phyloP scores from a whole-genome alignment of 2,797 vertebrate species.

The Synanceia verrucosa region DNA sequence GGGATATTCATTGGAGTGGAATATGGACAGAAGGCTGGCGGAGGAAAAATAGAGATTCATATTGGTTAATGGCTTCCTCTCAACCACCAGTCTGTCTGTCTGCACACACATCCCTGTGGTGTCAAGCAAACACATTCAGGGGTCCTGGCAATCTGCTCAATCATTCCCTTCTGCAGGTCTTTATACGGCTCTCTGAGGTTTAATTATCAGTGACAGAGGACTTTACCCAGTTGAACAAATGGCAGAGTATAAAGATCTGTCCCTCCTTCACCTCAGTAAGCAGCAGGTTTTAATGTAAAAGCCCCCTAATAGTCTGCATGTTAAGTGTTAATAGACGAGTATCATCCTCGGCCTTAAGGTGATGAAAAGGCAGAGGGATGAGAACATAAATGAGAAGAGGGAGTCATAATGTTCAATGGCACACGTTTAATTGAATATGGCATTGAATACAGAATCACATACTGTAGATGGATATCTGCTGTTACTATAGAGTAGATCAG shows the following conservation, averaged over 20 bases:
- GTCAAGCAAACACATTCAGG: conserved; percentile 58
- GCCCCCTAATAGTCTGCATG: conserved; percentile 56
- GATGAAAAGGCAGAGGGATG: conserved; percentile 46
- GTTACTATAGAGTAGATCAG: conserved; percentile 25
- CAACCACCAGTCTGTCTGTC: conserved; percentile 39
- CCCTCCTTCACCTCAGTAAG: conserved; percentile 46
- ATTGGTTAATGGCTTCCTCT: conserved; percentile 58
- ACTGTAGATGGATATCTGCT: conserved; percentile 33
- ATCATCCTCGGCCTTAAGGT: conserved; percentile 41
- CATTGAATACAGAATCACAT: conserved; percentile 47
- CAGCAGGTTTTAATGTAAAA: conserved; percentile 54
- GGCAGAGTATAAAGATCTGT: conserved; percentile 44
- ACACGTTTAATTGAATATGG: conserved; percentile 59
- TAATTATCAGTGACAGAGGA: conserved; percentile 72
- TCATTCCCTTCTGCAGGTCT: conserved; percentile 57
- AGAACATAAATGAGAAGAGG: conserved; percentile 40
- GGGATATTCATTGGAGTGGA: conserved; percentile 62
- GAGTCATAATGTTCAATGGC: conserved; percentile 43
- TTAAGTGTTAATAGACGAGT: conserved; percentile 52
- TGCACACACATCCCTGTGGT: conserved; percentile 10
- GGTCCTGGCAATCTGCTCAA: conserved; percentile 65
- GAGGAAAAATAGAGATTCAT: conserved; percentile 56
- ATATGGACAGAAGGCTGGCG: conserved; percentile 61
- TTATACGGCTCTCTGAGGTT: conserved; percentile 66
- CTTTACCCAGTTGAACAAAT: conserved; percentile 63